phyloP scores from a whole-genome alignment of 2,797 vertebrate genomes.

The Synanceia verrucosa region DNA sequence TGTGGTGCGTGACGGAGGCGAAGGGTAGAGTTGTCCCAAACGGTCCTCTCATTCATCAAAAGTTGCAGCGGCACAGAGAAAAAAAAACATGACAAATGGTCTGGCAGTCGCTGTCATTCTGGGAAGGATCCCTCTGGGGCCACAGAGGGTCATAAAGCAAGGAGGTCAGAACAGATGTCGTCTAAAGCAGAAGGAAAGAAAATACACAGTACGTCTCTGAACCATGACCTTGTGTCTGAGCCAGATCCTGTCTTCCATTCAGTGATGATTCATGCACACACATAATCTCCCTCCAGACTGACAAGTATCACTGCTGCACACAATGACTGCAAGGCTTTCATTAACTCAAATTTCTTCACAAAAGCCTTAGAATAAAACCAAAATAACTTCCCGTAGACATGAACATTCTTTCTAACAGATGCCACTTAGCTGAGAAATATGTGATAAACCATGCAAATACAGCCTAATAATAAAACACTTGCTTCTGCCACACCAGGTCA shows the following conservation, averaged over 20 bases:
- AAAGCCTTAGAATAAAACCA: constrained; percentile 6
- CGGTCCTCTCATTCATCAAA: constrained; percentile 60
- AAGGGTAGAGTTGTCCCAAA: constrained; percentile 39
- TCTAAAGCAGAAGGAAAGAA: constrained; percentile 25
- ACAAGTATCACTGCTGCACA: not conserved
- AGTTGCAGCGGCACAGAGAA: constrained; percentile 13
- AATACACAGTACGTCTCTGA: constrained; percentile 20
- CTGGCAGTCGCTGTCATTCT: constrained; percentile 13
- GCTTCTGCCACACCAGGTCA: constrained; percentile 9
- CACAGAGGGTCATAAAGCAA: constrained; percentile 26
- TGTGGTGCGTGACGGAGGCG: constrained; percentile 31
- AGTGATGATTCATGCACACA: constrained; percentile 6
- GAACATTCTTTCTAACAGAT: not conserved
- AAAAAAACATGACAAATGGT: constrained; percentile 55
- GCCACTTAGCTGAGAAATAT: not conserved
- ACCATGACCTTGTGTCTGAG: constrained; percentile 30
- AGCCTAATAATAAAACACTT: no score
- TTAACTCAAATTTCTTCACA: not conserved
- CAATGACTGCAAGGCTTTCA: not conserved
- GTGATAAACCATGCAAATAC: constrained; percentile 18
- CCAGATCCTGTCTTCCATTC: constrained; percentile 17
- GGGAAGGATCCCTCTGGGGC: constrained; percentile 9
- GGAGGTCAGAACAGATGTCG: constrained; percentile 37
- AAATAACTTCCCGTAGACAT: not conserved
- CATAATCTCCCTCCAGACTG: constrained; percentile 7